phyloP scores from a whole-genome alignment of 2,888 invertebrate genomes.

The Drosophila tanythrix region DNA sequence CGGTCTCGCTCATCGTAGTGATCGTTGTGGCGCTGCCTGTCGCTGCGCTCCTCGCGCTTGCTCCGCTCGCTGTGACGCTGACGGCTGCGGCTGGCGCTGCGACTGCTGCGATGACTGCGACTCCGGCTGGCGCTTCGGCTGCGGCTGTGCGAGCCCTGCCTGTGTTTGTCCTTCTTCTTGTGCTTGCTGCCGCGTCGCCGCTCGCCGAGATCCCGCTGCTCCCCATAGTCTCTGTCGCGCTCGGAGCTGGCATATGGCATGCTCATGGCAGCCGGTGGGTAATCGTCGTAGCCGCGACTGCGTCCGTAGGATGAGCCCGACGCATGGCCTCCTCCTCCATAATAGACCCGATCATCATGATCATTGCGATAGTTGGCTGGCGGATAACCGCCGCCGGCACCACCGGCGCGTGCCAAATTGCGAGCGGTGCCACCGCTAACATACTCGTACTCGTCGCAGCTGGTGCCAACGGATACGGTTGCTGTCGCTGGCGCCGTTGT shows the following conservation, averaged over 20 bases:
- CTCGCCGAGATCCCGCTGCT: conserved; percentile 30
- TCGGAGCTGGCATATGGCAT: conserved; percentile 48
- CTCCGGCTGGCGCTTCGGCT: conserved; percentile 75
- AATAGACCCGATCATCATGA: conserved; percentile 81
- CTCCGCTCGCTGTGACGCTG: conserved; percentile 65
- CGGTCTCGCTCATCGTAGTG: conserved; percentile 59
- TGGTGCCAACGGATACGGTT: conserved; percentile 10
- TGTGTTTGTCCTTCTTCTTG: conserved; percentile 83
- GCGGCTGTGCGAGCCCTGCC: conserved; percentile 80
- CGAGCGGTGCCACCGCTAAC: conserved; percentile 57
- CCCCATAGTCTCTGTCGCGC: conserved; percentile 58
- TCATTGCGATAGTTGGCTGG: conserved; percentile 77
- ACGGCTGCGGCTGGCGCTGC: conserved; percentile 69
- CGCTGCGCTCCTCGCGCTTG: conserved; percentile 63
- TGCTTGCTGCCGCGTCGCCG: conserved; percentile 80
- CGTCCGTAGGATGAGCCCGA: conserved; percentile 65
- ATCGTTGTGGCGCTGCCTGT: conserved; percentile 53
- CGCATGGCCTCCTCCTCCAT: conserved; percentile 57
- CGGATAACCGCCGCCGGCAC: conserved; percentile 72
- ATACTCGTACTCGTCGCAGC: conserved; percentile 60
- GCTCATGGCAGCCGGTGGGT: conserved; percentile 57
- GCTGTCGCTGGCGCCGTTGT: conserved; percentile 18
- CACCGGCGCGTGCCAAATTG: conserved; percentile 45
- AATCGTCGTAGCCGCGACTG: conserved; percentile 70
- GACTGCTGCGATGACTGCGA: conserved; percentile 48